Percentiles rank a stretch among this genome's conserved stretches.
Evolutionary conservation across 2,797 vertebrate species (phyloP).

Genomic region (Morelia viridis): DNA sequence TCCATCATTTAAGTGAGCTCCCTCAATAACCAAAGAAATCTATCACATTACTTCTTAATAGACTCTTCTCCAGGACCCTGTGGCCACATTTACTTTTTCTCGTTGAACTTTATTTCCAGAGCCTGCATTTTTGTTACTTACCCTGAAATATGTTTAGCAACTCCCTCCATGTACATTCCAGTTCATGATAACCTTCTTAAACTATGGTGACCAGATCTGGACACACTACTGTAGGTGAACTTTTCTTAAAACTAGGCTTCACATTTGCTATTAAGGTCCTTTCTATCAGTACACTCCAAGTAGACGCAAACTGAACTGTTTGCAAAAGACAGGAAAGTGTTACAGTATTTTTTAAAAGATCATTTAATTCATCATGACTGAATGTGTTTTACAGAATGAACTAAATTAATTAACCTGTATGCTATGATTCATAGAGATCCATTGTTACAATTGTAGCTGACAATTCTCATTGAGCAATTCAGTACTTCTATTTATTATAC

Average conservation of each 20-base stretch:
- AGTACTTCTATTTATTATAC: too few relatives aligned
- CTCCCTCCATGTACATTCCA: background rate
- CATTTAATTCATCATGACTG: background rate
- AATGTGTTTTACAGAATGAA: background rate
- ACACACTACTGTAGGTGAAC: background rate
- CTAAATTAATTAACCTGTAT: background rate
- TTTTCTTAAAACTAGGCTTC: background rate
- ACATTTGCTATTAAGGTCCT: background rate
- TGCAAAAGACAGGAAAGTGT: background rate
- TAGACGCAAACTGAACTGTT: background rate
- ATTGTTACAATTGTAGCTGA: background rate
- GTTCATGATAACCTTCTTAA: background rate
- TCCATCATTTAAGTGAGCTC: background rate
- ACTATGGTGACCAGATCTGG: background rate
- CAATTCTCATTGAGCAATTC: too few relatives aligned
- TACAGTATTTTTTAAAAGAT: background rate
- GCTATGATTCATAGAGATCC: background rate
- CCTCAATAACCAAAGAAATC: background rate
- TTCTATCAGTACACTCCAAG: background rate
- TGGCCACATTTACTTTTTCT: background rate
- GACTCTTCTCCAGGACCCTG: background rate
- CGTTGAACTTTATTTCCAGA: background rate
- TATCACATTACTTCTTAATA: background rate
- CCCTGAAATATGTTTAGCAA: background rate
- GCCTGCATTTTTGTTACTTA: background rate